Evolutionary conservation across 1,140 invertebrate species (phyloP), one percentile per base, ranked within the genome.

Genomic region (Adelges cooleyi): DNA sequence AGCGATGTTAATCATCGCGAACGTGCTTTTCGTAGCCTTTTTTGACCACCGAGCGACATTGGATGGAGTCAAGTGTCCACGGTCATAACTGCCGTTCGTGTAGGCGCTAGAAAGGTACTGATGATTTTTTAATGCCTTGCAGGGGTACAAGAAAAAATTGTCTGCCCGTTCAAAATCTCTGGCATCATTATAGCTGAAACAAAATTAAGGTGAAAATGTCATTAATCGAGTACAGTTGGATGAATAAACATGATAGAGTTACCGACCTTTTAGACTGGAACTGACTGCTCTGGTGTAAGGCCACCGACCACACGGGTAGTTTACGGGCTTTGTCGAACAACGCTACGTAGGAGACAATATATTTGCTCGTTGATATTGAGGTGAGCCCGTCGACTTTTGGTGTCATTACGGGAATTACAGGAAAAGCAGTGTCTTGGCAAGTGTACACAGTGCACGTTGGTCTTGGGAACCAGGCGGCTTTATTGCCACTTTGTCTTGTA

Each of bases 41-140:
- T 40, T 22, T 20, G 54, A 65, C 66, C 66, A 67, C 18, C 56
- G 10, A 10, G 46, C 42, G 6, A 67, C 29, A 44, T 67, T 65
- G 3, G 66, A 54, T 6, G 66, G 66, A 13, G 66, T 65, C 18
- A 67, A 52, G 51, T 67, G 66, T 25, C 66, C 66, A 38, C 50
- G 42, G 18, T 67, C 44, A 11, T 25, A 67, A 1, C 54, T 46
- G 11, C 15, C 51, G 2, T 29, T 38, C 6, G 3, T 49, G 29
- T 67, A 65, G 51, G 65, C 66, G 9, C 20, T 22, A 22, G 33
- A 13, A 15, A 20, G 3, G 15, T 23, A 44, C 38, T 65, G 59
- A 42, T 67, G 42, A 23, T n/a, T 23, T 9, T 10, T 20, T 15
- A 67, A 23, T 3, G 22, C n/a, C 1, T 40, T 18, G 25, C 56